Base-by-base conservation (phyloP, 1,140 invertebrate species). In the Drosophila navojoa region DNA sequence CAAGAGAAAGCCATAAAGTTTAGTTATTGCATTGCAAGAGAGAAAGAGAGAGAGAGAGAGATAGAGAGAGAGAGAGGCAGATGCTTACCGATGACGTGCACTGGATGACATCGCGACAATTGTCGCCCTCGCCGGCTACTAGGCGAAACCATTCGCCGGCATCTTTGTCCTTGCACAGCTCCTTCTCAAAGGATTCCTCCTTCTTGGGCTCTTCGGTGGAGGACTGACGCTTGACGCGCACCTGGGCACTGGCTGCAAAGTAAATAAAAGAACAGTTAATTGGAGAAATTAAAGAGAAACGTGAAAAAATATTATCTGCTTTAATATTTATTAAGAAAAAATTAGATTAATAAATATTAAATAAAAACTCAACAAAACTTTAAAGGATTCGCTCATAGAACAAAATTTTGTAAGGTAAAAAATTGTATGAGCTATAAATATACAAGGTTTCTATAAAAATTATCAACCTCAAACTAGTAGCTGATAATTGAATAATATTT, bases 91-190 rank as follows among this genome's bases (percentile, higher is more conserved):
- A 98, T 87, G 97, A 97, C 70, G 97, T 98, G 93, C 97, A 98
- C 92, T 98, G 97, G 90, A 98, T 98, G 78, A 98, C 97, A 94
- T 98, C 97, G 91, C 97, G 95, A 93, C 97, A 98, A 91, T 97
- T 97, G 93, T 98, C 97, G 89, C 97, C 97, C 91, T 97, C 97
- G 74, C 96, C 96, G 45, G 96, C 95, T 22, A 97, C 96, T 76
- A 98, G 93, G 82, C 97, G 95, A 93, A 98, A 98, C 96, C 97
- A 98, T 93, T 98, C 97, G 53, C 97, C 97, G n/a, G 97, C 97
- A 92, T 98, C 97, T 93, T 98, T 97, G 92, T 97, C 97, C 93
- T 98, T 97, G 93, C 97, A 98, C 60, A 98, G 94, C 92, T 98
- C 97, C 91, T 93, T 95, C 92, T 98, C 97, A 92, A 96, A 96